Evolutionary conservation across 2,888 invertebrate species (phyloP), one percentile per base, ranked within the genome.

Genomic region (Habrosyne pyritoides): DNA sequence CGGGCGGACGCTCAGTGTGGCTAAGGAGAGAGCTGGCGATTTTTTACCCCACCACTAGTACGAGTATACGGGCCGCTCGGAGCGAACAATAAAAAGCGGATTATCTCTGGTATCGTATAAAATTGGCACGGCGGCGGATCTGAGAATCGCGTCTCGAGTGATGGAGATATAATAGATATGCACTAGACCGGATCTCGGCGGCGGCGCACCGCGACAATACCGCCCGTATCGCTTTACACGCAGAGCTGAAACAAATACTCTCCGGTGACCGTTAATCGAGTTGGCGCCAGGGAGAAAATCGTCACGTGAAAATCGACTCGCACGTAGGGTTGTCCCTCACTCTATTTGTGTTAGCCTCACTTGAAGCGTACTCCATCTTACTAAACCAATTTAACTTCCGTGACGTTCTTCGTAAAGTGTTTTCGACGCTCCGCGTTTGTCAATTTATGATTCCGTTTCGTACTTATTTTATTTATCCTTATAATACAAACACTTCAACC

Each of bases 81-180:
- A 18, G 68, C 75, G 68, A 64, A 83, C 75, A 85, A 84, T 83
- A 87, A 85, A 85, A 86, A 84, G 78, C 79, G 73, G 83, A 83
- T 87, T 81, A 85, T 83, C 84, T 78, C 73, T 82, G 77, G 80
- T 84, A 81, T 79, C 75, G 71, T 77, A 82, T 82, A 83, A 84
- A 89, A 89, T 86, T 86, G 84, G 81, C 88, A 83, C 84, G 77
- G 74, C 81, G 76, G 69, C 76, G 76, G 79, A 84, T 83, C 83
- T 78, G 79, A 84, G 85, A 82, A 78, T 81, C 78, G 80, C 75
- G 78, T 77, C 81, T 85, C 81, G 77, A 80, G 75, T 73, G 80
- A 80, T 85, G 83, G 78, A 83, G 81, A 83, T 87, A 87, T 87
- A 87, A 86, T 87, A 89, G 87, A 86, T 87, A 86, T 75, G 88